phyloP scores from a whole-genome alignment of 2,888 invertebrate species.

The Monoplex corrugatus region DNA sequence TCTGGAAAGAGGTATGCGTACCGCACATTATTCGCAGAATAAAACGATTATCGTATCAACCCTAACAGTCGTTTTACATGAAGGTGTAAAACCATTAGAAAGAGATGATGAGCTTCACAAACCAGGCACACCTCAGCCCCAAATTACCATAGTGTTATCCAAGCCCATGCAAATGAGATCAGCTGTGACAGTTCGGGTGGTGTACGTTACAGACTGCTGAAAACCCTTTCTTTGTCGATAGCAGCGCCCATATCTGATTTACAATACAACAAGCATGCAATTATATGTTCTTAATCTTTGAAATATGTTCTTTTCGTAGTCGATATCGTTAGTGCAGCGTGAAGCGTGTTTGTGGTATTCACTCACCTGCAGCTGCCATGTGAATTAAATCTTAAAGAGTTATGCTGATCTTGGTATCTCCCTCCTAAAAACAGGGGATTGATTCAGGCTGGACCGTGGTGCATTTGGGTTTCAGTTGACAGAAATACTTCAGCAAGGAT shows the following conservation, averaged over 20 bases:
- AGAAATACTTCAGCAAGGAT: too few relatives aligned
- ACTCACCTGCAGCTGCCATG: too few relatives aligned
- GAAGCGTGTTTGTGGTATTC: too few relatives aligned
- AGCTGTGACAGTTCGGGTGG: neutral
- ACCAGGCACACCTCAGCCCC: neutral
- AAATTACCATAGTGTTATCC: neutral
- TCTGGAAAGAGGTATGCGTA: neutral
- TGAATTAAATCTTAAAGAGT: too few relatives aligned
- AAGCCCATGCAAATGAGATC: neutral
- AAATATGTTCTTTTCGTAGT: too few relatives aligned
- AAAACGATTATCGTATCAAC: neutral
- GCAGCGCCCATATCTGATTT: neutral
- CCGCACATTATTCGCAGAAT: neutral
- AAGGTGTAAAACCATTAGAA: conserved; percentile 14
- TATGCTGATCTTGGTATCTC: too few relatives aligned
- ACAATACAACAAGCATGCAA: neutral
- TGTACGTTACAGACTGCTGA: neutral
- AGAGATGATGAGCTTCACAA: neutral
- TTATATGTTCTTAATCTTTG: too few relatives aligned
- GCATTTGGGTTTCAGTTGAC: too few relatives aligned
- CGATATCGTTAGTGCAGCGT: too few relatives aligned
- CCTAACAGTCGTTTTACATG: neutral
- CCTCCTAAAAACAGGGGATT: too few relatives aligned
- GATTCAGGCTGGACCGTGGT: too few relatives aligned
- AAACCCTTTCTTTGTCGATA: too few relatives aligned